These are phyloP conservation scores for Delphinapterus leucas DNA, from an alignment of 2,113 vertebrate species.

Conservation along the genomic window DNA sequence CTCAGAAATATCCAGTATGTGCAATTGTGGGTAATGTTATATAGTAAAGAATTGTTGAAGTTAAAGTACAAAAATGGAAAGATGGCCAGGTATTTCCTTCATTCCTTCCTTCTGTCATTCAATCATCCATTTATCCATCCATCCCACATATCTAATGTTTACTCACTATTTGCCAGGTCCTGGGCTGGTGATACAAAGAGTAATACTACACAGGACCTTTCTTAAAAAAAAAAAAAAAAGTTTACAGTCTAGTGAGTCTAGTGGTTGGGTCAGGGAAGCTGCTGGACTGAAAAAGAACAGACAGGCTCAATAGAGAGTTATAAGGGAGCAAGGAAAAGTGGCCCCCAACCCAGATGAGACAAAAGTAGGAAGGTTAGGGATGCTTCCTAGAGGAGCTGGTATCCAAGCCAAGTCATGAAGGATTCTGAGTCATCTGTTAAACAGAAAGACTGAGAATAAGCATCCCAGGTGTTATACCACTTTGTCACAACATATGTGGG, in stretches of 20 bases:
- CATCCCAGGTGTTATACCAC: neutral
- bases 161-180: neutral
- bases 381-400: neutral
- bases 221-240: neutral
- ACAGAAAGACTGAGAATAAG: neutral
- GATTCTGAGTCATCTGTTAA: neutral
- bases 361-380: neutral
- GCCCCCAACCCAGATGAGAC: neutral
- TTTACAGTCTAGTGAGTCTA: neutral
- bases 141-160: neutral
- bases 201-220: neutral
- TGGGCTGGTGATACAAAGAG: neutral
- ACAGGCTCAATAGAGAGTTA: neutral
- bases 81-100: neutral
- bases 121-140: neutral
- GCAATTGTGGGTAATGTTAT: neutral
- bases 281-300: neutral
- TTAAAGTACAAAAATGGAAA: neutral
- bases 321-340: neutral
- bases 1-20: neutral
- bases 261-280: neutral
- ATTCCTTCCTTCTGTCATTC: neutral
- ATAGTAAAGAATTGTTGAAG: neutral
- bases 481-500: neutral
- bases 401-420: neutral